Evolutionary conservation across 1,140 invertebrate genomes (phyloP).

Genomic region (Hylyphantes graminicola): DNA sequence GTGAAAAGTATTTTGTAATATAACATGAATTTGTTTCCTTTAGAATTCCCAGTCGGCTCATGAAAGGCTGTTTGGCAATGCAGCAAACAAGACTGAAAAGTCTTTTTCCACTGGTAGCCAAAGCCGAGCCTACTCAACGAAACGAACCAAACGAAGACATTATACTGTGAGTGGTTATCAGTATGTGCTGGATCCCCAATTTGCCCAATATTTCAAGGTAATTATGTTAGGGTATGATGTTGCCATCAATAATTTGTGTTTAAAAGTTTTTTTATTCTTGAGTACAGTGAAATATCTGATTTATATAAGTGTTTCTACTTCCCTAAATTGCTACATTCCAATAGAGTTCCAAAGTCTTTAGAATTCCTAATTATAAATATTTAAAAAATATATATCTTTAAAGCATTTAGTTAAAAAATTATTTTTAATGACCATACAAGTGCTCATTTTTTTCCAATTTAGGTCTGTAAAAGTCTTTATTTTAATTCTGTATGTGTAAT

Average conservation of each 20-base stretch:
- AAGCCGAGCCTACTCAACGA: conserved; percentile 41
- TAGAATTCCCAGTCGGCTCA: conserved; percentile 64
- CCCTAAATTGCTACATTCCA: no score
- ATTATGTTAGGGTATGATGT: background rate
- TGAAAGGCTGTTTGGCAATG: conserved; percentile 68
- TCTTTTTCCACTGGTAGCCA: conserved; percentile 55
- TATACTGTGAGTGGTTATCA: conserved; percentile 84
- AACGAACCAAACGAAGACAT: conserved; percentile 82
- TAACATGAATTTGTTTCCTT: conserved; percentile 4
- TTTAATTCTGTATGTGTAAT: no score
- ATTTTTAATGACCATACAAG: no score
- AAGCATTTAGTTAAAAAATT: no score
- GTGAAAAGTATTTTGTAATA: conserved; percentile 7
- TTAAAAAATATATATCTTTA: no score
- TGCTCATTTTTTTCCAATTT: no score
- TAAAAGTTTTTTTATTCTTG: no score
- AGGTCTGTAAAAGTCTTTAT: no score
- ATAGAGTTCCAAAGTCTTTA: no score
- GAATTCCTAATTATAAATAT: no score
- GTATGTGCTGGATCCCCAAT: conserved; percentile 56
- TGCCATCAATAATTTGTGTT: background rate
- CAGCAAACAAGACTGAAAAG: conserved; percentile 59
- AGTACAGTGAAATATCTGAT: no score
- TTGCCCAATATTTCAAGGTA: conserved; percentile 48
- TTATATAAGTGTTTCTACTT: no score